Conservation (phyloP, 2,797 vertebrate species). For the Simalia tracyae region DNA sequence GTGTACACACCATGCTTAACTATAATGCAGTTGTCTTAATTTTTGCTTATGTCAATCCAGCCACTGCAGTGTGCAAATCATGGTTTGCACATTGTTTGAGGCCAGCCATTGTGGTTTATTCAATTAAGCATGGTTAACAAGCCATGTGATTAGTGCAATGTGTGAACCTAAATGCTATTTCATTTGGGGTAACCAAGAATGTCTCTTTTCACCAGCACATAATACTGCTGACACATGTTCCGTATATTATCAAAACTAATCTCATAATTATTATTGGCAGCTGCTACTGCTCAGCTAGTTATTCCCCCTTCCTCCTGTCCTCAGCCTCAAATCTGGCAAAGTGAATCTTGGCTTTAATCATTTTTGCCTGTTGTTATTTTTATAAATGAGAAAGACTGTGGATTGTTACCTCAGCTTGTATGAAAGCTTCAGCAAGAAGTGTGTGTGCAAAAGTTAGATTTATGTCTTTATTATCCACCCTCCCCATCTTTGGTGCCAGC, state of each 20-base stretch:
- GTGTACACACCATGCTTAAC: neutral
- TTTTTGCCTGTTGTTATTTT: slow-evolving; percentile 1
- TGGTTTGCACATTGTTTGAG: neutral
- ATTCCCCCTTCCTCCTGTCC: neutral
- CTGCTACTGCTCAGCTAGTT: neutral
- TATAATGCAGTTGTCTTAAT: neutral
- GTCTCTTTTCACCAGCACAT: neutral
- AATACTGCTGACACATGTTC: neutral
- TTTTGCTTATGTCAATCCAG: neutral
- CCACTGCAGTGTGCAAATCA: neutral
- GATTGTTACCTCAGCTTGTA: neutral
- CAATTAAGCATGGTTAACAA: neutral
- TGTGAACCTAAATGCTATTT: neutral
- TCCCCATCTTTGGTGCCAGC: slow-evolving; percentile 6
- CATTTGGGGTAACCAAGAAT: neutral
- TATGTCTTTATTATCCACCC: slow-evolving; percentile 6
- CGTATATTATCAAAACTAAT: neutral
- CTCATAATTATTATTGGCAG: neutral
- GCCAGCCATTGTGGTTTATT: neutral
- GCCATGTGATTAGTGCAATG: neutral
- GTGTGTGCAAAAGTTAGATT: slow-evolving; percentile 2
- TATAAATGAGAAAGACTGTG: neutral
- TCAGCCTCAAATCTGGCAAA: neutral
- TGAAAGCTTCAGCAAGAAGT: neutral
- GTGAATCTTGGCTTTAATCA: neutral